Evolutionary conservation across 1,140 invertebrate species (phyloP).

Genomic region (Aphelinus certus): DNA sequence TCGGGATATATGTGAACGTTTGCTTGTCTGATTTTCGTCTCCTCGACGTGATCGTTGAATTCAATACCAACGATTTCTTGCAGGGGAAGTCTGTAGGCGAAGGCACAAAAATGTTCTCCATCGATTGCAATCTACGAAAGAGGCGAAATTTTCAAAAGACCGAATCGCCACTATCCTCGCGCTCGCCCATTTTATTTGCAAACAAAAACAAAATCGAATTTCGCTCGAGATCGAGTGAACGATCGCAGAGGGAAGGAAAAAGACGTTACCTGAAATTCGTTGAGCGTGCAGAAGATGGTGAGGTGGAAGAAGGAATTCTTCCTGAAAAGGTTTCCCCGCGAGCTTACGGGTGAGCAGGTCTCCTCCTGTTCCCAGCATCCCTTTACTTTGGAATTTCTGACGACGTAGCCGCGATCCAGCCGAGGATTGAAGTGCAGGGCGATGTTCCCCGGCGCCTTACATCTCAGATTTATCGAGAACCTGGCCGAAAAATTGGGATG

Average conservation of each 20-base stretch:
- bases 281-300: conserved; percentile 57
- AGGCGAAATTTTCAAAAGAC: too few species aligned
- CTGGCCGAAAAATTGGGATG: conserved; percentile 52
- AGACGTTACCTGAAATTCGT: conserved; percentile 56
- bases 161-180: too few species aligned
- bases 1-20: conserved; percentile 65
- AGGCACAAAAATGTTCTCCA: conserved; percentile 77
- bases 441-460: conserved; percentile 69
- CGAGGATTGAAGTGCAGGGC: conserved; percentile 85
- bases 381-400: conserved; percentile 74
- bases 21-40: conserved; percentile 60
- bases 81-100: conserved; percentile 71
- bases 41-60: conserved; percentile 70
- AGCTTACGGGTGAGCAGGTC: conserved; percentile 65
- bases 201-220: too few species aligned
- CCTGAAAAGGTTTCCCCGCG: conserved; percentile 50
- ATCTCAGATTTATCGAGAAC: conserved; percentile 73
- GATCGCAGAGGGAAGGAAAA: background rate
- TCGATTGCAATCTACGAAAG: conserved; percentile 73
- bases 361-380: conserved; percentile 78
- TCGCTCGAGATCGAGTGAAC: too few species aligned
- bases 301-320: conserved; percentile 57
- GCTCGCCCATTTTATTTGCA: too few species aligned
- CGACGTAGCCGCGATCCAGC: conserved; percentile 77
- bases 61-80: conserved; percentile 66